A percentile compares a stretch with the other conserved stretches of the same genome.
phyloP scores from a whole-genome alignment of 2,797 vertebrate genomes.

The Scolopax bukidnonensis region DNA sequence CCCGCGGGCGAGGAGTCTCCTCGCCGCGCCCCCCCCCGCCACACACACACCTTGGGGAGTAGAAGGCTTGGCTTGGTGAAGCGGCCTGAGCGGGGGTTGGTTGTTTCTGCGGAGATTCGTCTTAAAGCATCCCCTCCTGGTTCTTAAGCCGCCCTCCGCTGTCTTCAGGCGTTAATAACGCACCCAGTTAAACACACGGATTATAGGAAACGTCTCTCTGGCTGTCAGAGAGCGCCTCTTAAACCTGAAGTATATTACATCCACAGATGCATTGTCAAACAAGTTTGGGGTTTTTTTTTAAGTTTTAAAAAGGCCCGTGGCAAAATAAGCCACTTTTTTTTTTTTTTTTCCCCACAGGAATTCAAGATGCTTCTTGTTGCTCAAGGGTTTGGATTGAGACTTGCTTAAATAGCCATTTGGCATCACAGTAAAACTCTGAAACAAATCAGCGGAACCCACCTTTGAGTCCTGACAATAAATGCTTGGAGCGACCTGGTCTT shows the following conservation, averaged over 20 bases:
- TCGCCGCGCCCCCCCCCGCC: no score
- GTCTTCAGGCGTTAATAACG: accelerated
- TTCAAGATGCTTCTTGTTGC: background rate
- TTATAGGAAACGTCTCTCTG: accelerated
- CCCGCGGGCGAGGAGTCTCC: background rate
- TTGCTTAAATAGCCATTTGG: background rate
- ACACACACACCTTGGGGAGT: no score
- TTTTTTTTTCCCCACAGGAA: background rate
- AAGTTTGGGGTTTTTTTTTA: background rate
- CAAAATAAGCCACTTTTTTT: background rate
- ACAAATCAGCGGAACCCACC: accelerated
- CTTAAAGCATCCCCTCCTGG: accelerated
- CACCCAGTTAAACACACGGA: accelerated
- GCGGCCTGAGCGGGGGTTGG: accelerated
- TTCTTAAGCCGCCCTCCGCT: accelerated
- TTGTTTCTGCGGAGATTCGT: accelerated
- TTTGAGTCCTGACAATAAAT: background rate
- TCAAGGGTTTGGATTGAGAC: accelerated
- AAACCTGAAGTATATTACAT: accelerated
- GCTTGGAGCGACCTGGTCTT: background rate
- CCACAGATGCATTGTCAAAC: accelerated
- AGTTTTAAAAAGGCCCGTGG: background rate
- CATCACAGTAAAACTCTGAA: background rate
- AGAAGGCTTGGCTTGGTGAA: accelerated
- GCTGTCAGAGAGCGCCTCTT: background rate